phyloP scores from a whole-genome alignment of 2,797 vertebrate genomes.

The Decapterus maruadsi region DNA sequence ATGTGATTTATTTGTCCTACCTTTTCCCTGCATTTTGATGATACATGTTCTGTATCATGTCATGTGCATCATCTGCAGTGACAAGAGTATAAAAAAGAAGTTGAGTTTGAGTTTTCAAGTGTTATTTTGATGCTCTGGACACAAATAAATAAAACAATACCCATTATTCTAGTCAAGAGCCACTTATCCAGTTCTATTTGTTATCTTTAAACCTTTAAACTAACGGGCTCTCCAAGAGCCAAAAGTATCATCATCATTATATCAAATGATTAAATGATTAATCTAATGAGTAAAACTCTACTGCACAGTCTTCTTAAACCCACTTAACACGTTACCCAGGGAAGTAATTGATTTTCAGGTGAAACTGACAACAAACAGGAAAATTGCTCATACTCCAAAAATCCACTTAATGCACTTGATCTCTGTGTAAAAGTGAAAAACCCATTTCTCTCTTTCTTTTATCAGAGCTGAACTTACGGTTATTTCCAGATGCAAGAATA shows the following conservation, averaged over 20 bases:
- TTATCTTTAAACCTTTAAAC: too few relatives aligned
- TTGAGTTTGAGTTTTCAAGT: neutral
- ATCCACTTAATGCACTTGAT: neutral
- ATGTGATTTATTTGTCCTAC: too few relatives aligned
- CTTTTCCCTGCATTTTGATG: too few relatives aligned
- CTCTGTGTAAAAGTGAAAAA: too few relatives aligned
- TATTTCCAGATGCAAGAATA: too few relatives aligned
- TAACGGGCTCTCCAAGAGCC: neutral
- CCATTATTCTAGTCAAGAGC: too few relatives aligned
- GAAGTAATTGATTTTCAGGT: neutral
- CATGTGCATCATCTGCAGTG: too few relatives aligned
- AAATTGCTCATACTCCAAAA: neutral
- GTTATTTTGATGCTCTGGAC: neutral
- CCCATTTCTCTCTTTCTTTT: too few relatives aligned
- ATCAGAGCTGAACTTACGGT: neutral
- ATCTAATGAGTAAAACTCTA: neutral
- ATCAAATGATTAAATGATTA: neutral
- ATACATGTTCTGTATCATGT: too few relatives aligned
- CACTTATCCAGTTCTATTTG: too few relatives aligned
- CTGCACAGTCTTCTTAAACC: neutral
- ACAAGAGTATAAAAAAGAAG: too few relatives aligned
- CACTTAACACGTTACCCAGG: neutral
- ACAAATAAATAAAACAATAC: too few relatives aligned
- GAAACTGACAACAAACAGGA: neutral
- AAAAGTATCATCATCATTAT: neutral